Conservation (phyloP, 2,888 invertebrate genomes). For the Temnothorax unifasciatus region DNA sequence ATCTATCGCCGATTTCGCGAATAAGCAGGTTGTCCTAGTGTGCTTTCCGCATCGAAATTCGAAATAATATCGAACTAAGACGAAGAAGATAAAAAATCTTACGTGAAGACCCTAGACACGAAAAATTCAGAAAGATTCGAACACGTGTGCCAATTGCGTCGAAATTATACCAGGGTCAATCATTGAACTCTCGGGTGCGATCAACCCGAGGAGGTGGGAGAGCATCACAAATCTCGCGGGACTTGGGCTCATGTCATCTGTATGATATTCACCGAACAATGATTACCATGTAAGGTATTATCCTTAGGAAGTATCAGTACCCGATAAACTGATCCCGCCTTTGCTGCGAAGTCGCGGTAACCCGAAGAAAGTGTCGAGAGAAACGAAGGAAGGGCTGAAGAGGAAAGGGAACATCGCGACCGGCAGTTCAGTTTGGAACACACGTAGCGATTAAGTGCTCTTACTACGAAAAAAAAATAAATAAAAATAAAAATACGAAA, state of each 20-base stretch:
- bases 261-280: constrained; percentile 70
- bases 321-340: constrained; percentile 65
- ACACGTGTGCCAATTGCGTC: background rate
- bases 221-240: constrained; percentile 50
- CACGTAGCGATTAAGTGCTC: constrained; percentile 57
- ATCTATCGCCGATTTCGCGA: background rate
- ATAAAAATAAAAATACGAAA: constrained; percentile 6
- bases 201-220: constrained; percentile 15
- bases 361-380: constrained; percentile 25
- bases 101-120: background rate
- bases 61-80: background rate
- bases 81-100: background rate
- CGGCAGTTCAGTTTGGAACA: background rate
- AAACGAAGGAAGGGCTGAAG: background rate
- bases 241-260: constrained; percentile 60
- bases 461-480: constrained; percentile 35
- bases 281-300: constrained; percentile 56
- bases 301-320: constrained; percentile 65
- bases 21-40: background rate
- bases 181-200: constrained; percentile 2
- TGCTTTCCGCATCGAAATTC: background rate
- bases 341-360: constrained; percentile 68
- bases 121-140: background rate
- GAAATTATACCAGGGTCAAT: constrained; percentile 26
- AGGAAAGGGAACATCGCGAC: constrained; percentile 2